Evolutionary conservation across 2,888 invertebrate genomes (phyloP), one percentile per base, ranked within the genome.

Genomic region (Epinotia bilunana): DNA sequence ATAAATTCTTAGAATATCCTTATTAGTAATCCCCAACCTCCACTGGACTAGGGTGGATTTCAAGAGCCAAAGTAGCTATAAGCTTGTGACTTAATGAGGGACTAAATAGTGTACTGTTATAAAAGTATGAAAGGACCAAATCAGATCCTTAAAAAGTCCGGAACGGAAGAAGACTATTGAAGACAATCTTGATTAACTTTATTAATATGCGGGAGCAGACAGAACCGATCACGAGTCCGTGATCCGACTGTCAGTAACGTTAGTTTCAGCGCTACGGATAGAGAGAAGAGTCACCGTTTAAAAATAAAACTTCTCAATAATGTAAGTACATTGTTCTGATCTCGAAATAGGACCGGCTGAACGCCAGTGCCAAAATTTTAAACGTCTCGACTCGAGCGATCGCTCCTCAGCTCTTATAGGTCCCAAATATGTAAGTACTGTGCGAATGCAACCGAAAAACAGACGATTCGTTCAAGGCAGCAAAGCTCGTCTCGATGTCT

Each of bases 291-390:
- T 74, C 74, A 74, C 74, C 71, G 70, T 74, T 71, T 71, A 74
- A 60, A 65, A 65, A 65, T 74, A 74, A 60, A 55, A 71, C 64
- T 74, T 65, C 70, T 74, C 70, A 74, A 74, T 74, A 74, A 74
- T 74, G 64, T 74, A 71, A 74, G 74, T 74, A 74, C 70, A 74
- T 74, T 74, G 74, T 74, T 74, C 74, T 74, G 74, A 23, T 74
- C 70, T 74, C 70, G 65, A 74, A 74, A 74, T 74, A 74, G 70
- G 65, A 16, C 53, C 53, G 67, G 39, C 70, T 65, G 60, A 64
- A 65, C n/a, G 64, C 64, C 53, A 74, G 74, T 74, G 74, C 74
- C 74, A 74, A 74, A 74, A 71, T 74, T 61, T 60, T 53, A 65
- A 71, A 28, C 68, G n/a, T 20, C 57, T 57, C 60, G 58, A 53